phyloP scores from a whole-genome alignment of 2,888 invertebrate genomes.

The Megaustenia siamemsis region DNA sequence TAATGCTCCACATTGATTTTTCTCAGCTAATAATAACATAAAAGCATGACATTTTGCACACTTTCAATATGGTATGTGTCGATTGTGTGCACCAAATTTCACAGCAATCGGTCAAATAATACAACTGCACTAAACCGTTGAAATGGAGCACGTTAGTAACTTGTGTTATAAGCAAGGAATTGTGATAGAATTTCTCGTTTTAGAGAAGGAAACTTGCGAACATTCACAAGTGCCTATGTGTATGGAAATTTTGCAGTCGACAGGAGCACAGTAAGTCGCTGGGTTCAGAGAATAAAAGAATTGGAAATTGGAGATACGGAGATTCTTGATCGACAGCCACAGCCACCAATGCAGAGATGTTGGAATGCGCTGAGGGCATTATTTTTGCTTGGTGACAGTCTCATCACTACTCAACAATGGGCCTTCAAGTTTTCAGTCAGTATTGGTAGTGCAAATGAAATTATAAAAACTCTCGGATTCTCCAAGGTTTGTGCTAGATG shows the following conservation, averaged over 20 bases:
- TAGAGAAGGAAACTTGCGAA: neutral
- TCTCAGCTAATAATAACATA: too few relatives aligned
- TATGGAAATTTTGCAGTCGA: neutral
- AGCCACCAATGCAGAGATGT: neutral
- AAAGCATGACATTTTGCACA: too few relatives aligned
- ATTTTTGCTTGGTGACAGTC: neutral
- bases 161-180: slow-evolving; percentile 4
- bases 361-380: slow-evolving; percentile 17
- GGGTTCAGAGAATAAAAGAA: neutral
- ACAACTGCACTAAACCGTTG: too few relatives aligned
- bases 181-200: neutral
- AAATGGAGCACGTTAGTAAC: too few relatives aligned
- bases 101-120: too few relatives aligned
- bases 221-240: neutral
- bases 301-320: neutral
- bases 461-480: too few relatives aligned
- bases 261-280: neutral
- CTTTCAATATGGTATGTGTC: too few relatives aligned
- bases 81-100: too few relatives aligned
- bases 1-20: too few relatives aligned
- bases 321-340: neutral
- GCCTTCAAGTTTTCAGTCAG: neutral
- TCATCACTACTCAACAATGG: slow-evolving; percentile 6
- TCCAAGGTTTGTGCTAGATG: too few relatives aligned
- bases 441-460: too few relatives aligned